Conservation (phyloP, 2,113 vertebrate genomes). For the Alethe diademata region DNA sequence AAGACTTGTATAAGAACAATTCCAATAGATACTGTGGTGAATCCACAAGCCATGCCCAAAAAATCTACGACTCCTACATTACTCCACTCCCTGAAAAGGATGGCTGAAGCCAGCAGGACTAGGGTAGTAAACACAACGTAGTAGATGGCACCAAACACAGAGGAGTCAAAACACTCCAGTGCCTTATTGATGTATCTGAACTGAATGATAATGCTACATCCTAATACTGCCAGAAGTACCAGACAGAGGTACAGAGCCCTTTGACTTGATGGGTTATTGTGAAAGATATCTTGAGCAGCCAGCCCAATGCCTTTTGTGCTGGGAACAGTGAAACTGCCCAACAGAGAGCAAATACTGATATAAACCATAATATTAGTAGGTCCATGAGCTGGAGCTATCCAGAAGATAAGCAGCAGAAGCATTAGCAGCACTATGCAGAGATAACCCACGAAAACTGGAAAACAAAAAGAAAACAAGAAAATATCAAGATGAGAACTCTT, state of each 20-base stretch:
- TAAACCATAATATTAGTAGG: conserved; percentile 95
- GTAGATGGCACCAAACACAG: conserved; percentile 92
- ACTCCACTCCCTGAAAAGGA: conserved; percentile 94
- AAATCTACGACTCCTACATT: conserved; percentile 82
- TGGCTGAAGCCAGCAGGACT: conserved; percentile 88
- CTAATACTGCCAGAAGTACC: conserved; percentile 83
- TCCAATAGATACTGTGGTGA: conserved; percentile 87
- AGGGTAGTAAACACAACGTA: conserved; percentile 91
- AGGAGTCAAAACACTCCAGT: conserved; percentile 89
- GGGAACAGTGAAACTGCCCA: conserved; percentile 95
- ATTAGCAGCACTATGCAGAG: conserved; percentile 84
- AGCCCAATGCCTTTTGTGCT: conserved; percentile 95
- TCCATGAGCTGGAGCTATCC: conserved; percentile 87
- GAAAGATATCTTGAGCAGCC: conserved; percentile 84
- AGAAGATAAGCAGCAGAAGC: conserved; percentile 86
- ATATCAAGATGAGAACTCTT: background rate
- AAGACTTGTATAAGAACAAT: conserved; percentile 90
- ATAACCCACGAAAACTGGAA: conserved; percentile 89
- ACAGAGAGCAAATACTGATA: conserved; percentile 90
- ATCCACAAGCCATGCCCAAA: conserved; percentile 88
- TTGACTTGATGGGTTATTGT: conserved; percentile 74
- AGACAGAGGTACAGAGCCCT: conserved; percentile 84
- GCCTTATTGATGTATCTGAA: conserved; percentile 96
- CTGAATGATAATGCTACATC: conserved; percentile 89
- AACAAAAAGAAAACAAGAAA: conserved; percentile 50